Conservation (phyloP, 1,140 invertebrate species). For the Cyclargus thomasi region DNA sequence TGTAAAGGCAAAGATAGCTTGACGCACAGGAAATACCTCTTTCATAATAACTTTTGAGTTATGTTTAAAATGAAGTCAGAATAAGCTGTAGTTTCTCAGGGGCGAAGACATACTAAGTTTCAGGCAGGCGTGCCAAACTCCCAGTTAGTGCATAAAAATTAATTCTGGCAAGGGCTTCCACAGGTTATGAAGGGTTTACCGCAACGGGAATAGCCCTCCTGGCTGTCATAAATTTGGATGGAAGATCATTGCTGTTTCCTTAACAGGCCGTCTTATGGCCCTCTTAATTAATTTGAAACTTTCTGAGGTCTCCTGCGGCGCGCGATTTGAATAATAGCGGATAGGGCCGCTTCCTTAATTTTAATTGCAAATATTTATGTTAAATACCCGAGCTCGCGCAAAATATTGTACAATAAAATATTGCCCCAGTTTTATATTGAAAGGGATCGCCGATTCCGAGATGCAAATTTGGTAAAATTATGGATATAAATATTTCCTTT, state of each 20-base stretch:
- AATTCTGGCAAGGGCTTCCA: neutral
- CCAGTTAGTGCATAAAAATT: neutral
- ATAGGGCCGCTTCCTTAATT: conserved; percentile 68
- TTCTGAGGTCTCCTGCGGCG: conserved; percentile 71
- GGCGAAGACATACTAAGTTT: neutral
- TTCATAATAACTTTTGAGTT: no score
- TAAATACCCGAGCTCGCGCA: conserved; percentile 51
- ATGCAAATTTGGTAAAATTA: neutral
- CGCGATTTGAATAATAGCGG: conserved; percentile 73
- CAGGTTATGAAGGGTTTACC: conserved; percentile 33
- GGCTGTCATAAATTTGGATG: conserved; percentile 62
- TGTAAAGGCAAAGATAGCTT: no score
- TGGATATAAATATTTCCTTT: neutral
- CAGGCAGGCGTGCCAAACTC: neutral
- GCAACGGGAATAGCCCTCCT: conserved; percentile 51
- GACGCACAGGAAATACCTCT: no score
- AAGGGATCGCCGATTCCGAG: neutral
- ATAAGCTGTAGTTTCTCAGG: no score
- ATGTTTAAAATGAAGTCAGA: no score
- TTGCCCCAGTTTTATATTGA: conserved; percentile 29
- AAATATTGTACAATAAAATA: conserved; percentile 62
- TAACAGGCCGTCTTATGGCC: conserved; percentile 71
- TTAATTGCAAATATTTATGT: conserved; percentile 76
- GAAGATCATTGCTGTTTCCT: conserved; percentile 68
- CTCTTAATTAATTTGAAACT: conserved; percentile 75